Conservation (phyloP, 23 tunicate genomes). For the Trididemnum miniatum region DNA sequence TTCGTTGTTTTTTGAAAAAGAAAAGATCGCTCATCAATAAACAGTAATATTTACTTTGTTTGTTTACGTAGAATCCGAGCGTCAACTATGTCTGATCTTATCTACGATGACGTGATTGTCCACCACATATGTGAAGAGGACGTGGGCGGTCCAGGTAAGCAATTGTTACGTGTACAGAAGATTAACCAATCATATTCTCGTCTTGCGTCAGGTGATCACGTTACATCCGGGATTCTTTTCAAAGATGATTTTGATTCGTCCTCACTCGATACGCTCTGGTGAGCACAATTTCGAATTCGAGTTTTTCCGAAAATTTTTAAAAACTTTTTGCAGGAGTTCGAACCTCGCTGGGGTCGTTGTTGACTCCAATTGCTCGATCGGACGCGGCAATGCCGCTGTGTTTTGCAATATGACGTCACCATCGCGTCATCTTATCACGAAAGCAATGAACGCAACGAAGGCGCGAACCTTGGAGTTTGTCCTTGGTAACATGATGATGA, state of each 20-base stretch:
- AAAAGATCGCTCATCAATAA: too few relatives aligned
- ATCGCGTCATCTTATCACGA: slow-evolving; percentile 38
- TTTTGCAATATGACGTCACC: slow-evolving; percentile 41
- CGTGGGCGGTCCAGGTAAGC: neutral
- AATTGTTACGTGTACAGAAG: too few relatives aligned
- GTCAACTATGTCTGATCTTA: slow-evolving; percentile 6
- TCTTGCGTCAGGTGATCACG: too few relatives aligned
- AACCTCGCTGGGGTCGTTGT: slow-evolving; percentile 25
- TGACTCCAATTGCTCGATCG: slow-evolving; percentile 20
- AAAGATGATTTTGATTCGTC: slow-evolving; percentile 72
- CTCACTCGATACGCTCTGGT: slow-evolving; percentile 39
- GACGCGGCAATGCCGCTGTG: slow-evolving; percentile 59
- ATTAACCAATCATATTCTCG: too few relatives aligned
- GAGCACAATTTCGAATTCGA: too few relatives aligned
- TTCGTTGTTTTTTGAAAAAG: too few relatives aligned
- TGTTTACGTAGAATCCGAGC: slow-evolving; percentile 47
- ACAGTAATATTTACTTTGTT: neutral
- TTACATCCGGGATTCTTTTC: slow-evolving; percentile 51
- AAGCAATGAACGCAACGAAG: slow-evolving; percentile 37
- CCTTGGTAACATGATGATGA: slow-evolving; percentile 32
- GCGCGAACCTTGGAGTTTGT: slow-evolving; percentile 54
- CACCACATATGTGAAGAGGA: slow-evolving; percentile 60
- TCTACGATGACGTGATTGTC: slow-evolving; percentile 48
- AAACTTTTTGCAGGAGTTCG: slow-evolving; percentile 57
- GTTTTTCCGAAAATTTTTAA: too few relatives aligned